Conservation (phyloP, 2,888 invertebrate species). For the Stomorhina lunata region DNA sequence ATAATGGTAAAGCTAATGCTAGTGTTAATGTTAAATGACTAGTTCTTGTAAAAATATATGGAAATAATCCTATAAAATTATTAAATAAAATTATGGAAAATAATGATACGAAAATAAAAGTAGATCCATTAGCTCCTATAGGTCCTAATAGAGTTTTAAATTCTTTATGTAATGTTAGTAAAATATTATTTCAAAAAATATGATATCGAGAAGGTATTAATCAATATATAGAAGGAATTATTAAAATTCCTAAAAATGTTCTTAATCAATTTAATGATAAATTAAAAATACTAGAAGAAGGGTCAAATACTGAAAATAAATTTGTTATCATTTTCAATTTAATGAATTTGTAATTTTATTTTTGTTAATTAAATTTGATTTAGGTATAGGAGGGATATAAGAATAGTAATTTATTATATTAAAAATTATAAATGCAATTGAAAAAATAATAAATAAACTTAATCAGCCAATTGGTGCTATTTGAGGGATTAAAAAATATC, state of each 20-base stretch:
- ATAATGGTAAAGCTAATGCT: slow-evolving; percentile 82
- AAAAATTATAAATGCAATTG: slow-evolving; percentile 80
- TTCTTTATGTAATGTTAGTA: slow-evolving; percentile 68
- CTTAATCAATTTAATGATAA: slow-evolving; percentile 83
- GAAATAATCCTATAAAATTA: slow-evolving; percentile 84
- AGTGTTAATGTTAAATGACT: slow-evolving; percentile 82
- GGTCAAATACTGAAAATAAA: slow-evolving; percentile 86
- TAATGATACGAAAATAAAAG: slow-evolving; percentile 51
- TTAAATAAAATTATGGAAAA: slow-evolving; percentile 81
- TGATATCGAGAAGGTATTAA: slow-evolving; percentile 81
- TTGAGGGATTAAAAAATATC: slow-evolving; percentile 86
- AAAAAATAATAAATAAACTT: slow-evolving; percentile 78
- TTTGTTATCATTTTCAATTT: slow-evolving; percentile 85
- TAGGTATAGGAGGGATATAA: slow-evolving; percentile 75
- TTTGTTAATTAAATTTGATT: slow-evolving; percentile 72
- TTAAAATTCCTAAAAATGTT: slow-evolving; percentile 44
- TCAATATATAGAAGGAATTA: slow-evolving; percentile 82
- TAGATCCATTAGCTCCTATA: slow-evolving; percentile 36
- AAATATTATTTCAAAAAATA: slow-evolving; percentile 79
- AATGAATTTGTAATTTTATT: slow-evolving; percentile 69
- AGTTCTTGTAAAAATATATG: slow-evolving; percentile 49
- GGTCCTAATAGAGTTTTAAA: slow-evolving; percentile 73
- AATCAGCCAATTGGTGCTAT: slow-evolving; percentile 84
- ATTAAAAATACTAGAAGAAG: slow-evolving; percentile 81
- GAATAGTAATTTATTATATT: slow-evolving; percentile 82